Evolutionary conservation across 1,140 invertebrate species (phyloP), one percentile per base, ranked within the genome.

Genomic region (Drosophila aff.): DNA sequence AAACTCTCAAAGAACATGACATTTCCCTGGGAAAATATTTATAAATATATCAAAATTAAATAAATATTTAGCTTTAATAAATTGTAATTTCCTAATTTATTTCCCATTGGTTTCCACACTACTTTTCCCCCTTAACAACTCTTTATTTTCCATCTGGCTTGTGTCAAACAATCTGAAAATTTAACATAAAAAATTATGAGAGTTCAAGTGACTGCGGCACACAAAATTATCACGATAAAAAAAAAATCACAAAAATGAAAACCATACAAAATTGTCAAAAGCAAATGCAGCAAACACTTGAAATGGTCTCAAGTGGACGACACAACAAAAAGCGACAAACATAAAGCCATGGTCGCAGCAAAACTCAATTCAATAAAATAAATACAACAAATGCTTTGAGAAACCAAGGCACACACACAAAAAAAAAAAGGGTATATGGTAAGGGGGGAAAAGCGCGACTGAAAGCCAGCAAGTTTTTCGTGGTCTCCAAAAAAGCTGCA

Each of bases 231-330:
- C 67, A 76, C 49, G 69, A 72, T 47, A 71, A 58, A 68, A 80
- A 80, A 62, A 53, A 68, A 59, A 41, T 57, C 50, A 4, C 15
- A 23, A 23, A 38, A 16, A 8, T 15, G 58, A 52, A 58, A 13
- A 21, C 21, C 33, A 52, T n/a, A 61, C 46, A 49, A 60, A 49
- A 60, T 68, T 82, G 55, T 82, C 71, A 82, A 79, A 86, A 82
- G 71, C 66, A 76, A 87, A 86, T 72, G 68, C 76, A 73, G 80
- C 76, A 76, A 87, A 87, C 77, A 81, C 84, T 83, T 89, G 78
- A 87, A 87, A 81, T 65, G 84, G 84, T 87, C 84, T 87, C 84
- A 76, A 87, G 84, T 81, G 84, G 58, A 43, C 57, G 55, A 44
- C 31, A 23, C 57, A 33, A 65, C 57, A 43, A 43, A 43, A 43